Evolutionary conservation across 2,113 vertebrate species (phyloP).

Genomic region (Anas platyrhynchos): DNA sequence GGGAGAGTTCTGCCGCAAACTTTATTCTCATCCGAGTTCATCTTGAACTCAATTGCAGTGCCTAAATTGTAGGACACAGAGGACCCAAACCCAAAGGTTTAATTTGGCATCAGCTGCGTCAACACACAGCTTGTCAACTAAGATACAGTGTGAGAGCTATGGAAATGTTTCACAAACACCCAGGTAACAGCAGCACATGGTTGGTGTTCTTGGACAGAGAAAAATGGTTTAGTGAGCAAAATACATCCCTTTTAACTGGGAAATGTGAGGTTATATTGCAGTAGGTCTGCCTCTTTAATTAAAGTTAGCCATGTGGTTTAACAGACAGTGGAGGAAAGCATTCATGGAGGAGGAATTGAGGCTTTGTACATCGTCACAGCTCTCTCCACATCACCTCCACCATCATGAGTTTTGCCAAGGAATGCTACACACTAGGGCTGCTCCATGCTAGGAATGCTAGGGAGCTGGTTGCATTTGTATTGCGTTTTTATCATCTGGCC

Average conservation of each 20-base stretch:
- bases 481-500: neutral
- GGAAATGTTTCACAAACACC: neutral
- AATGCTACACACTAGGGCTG: neutral
- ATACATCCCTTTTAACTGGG: neutral
- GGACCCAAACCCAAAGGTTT: neutral
- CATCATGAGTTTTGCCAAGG: rapidly evolving
- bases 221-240: neutral
- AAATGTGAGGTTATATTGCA: neutral
- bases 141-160: neutral
- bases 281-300: neutral
- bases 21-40: neutral
- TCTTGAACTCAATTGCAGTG: neutral
- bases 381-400: neutral
- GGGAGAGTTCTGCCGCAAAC: slow-evolving; percentile 19
- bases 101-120: neutral
- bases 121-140: neutral
- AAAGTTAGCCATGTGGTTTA: neutral
- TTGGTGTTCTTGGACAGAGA: neutral
- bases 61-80: neutral
- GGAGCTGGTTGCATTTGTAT: neutral
- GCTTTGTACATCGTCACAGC: neutral
- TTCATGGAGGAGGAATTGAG: neutral
- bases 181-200: rapidly evolving
- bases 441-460: neutral
- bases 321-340: neutral